phyloP scores from a whole-genome alignment of 2,113 vertebrate species.

The Macquaria australasica region DNA sequence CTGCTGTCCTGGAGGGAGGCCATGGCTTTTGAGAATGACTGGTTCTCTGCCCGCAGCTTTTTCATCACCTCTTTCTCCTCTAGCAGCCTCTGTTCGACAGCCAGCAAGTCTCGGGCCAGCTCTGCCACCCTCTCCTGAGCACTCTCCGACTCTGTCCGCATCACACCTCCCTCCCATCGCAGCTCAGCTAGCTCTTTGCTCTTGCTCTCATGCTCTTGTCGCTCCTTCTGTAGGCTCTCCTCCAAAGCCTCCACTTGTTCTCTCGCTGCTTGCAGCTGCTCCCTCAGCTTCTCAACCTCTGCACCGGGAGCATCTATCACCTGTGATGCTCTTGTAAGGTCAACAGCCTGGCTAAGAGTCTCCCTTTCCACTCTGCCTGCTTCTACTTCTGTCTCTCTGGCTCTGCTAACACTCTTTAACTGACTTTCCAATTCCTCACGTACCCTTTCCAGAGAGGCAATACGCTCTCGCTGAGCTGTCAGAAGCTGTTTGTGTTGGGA shows the following conservation, averaged over 20 bases:
- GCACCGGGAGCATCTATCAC: slow-evolving; percentile 83
- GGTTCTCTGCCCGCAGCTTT: slow-evolving; percentile 88
- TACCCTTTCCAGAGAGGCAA: slow-evolving; percentile 86
- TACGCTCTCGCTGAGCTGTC: slow-evolving; percentile 86
- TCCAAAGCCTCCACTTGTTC: slow-evolving; percentile 80
- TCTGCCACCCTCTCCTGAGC: slow-evolving; percentile 97
- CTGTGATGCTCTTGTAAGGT: slow-evolving; percentile 77
- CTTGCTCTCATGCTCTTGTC: slow-evolving; percentile 74
- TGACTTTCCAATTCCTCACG: slow-evolving; percentile 74
- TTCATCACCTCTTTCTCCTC: slow-evolving; percentile 86
- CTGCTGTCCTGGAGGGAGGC: slow-evolving; percentile 92
- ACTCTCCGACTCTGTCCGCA: slow-evolving; percentile 94
- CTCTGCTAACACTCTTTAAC: slow-evolving; percentile 50
- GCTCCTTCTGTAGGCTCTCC: slow-evolving; percentile 85
- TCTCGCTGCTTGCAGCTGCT: slow-evolving; percentile 83
- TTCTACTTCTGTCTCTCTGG: slow-evolving; percentile 70
- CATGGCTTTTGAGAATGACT: slow-evolving; percentile 93
- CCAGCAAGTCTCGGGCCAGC: slow-evolving; percentile 91
- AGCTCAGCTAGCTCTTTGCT: slow-evolving; percentile 89
- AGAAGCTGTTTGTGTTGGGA: slow-evolving; percentile 94
- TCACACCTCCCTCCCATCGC: slow-evolving; percentile 92
- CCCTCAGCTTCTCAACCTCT: slow-evolving; percentile 85
- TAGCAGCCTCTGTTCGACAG: slow-evolving; percentile 91
- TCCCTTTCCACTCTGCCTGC: slow-evolving; percentile 88
- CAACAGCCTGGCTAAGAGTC: slow-evolving; percentile 85